Conservation (phyloP, 2,888 invertebrate genomes). For the Drosophila ustulata region DNA sequence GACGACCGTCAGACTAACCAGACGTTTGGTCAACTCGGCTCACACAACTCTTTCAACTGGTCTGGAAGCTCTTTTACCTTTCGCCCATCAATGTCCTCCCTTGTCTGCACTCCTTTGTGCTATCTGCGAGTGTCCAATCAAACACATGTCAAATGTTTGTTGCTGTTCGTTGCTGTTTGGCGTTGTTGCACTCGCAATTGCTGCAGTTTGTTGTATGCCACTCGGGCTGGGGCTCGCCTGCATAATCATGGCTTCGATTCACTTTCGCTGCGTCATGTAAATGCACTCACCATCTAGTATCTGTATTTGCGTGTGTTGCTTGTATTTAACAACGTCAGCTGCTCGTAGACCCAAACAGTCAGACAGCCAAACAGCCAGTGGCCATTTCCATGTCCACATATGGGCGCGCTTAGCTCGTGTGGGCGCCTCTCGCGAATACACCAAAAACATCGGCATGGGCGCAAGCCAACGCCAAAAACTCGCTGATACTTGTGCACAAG, state of each 20-base stretch:
- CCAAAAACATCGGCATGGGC: conserved; percentile 29
- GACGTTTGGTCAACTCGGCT: conserved; percentile 20
- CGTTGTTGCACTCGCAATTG: conserved; percentile 19
- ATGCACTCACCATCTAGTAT: conserved; percentile 48
- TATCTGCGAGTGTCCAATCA: conserved; percentile 61
- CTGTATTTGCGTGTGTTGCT: conserved; percentile 9
- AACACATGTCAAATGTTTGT: conserved; percentile 69
- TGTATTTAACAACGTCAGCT: conserved; percentile 40
- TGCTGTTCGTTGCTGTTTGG: conserved; percentile 27
- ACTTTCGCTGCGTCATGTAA: conserved; percentile 77
- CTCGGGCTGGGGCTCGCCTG: conserved; percentile 48
- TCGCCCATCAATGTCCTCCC: conserved; percentile 38
- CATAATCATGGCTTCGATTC: conserved; percentile 70
- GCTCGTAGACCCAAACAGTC: conserved; percentile 5
- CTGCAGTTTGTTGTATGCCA: conserved; percentile 33
- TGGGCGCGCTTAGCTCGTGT: conserved; percentile 45
- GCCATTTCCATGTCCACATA: conserved; percentile 65
- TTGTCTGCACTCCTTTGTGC: conserved; percentile 12
- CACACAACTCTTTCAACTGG: conserved; percentile 13
- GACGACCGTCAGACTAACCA: too few species aligned
- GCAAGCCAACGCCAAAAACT: conserved; percentile 57
- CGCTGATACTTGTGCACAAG: background rate
- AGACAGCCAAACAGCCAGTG: conserved; percentile 31
- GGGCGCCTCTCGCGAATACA: conserved; percentile 53
- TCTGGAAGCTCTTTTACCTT: conserved; percentile 13